phyloP scores from a whole-genome alignment of 2,797 vertebrate species.

The Odontamblyopus rebecca region DNA sequence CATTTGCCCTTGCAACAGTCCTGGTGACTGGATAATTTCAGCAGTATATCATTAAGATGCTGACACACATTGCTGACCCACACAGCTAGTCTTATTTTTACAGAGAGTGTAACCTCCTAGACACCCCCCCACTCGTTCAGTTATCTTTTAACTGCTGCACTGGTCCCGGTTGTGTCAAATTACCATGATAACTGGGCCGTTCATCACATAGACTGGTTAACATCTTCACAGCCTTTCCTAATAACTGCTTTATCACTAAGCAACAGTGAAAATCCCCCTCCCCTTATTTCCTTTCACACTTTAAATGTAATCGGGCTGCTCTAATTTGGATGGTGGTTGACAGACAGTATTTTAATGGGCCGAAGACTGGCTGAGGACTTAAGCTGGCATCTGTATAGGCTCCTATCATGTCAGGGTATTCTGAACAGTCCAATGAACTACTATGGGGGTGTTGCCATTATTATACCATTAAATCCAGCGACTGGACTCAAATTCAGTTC shows the following conservation, averaged over 20 bases:
- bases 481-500: slow-evolving; percentile 21
- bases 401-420: slow-evolving; percentile 39
- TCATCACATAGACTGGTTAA: slow-evolving; percentile 59
- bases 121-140: slow-evolving; percentile 23
- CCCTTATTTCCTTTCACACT: slow-evolving; percentile 22
- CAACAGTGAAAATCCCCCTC: slow-evolving; percentile 48
- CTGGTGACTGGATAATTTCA: slow-evolving; percentile 1
- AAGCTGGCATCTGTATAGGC: slow-evolving; percentile 58
- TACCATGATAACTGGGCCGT: slow-evolving; percentile 61
- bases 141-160: slow-evolving; percentile 21
- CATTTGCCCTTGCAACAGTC: background rate
- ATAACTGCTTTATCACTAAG: slow-evolving; percentile 66
- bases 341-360: slow-evolving; percentile 68
- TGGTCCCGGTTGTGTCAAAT: slow-evolving; percentile 45
- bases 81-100: slow-evolving; percentile 27
- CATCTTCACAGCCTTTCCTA: slow-evolving; percentile 61
- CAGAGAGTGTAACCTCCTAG: background rate
- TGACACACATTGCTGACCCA: slow-evolving; percentile 14
- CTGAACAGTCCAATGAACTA: slow-evolving; percentile 36
- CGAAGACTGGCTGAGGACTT: slow-evolving; percentile 48
- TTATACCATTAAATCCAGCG: slow-evolving; percentile 32
- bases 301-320: slow-evolving; percentile 45
- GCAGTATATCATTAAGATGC: background rate
- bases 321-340: slow-evolving; percentile 65
- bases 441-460: slow-evolving; percentile 30